Conservation (phyloP, 2,888 invertebrate species). For the Pristionchus exspectatus region DNA sequence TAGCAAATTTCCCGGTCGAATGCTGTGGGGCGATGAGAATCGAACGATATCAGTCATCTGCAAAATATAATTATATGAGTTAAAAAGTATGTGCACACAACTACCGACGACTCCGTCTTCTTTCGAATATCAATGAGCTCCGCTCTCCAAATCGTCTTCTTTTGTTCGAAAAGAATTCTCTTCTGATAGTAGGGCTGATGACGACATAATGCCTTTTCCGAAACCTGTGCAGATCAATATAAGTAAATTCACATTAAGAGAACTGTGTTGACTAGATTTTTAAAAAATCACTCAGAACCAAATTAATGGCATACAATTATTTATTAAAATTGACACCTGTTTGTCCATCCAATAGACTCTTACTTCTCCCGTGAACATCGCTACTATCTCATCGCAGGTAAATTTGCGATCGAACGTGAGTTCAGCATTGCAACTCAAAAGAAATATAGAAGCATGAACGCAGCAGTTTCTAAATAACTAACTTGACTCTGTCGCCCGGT, state of each 20-base stretch:
- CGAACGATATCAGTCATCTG: conserved; percentile 43
- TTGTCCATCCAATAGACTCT: conserved; percentile 39
- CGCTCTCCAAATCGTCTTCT: background rate
- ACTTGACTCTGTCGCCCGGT: conserved; percentile 43
- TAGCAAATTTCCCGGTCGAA: background rate
- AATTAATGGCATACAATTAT: no score
- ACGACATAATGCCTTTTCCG: background rate
- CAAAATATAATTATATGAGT: background rate
- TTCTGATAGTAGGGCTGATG: conserved; percentile 1
- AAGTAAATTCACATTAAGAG: background rate
- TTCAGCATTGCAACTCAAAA: conserved; percentile 16
- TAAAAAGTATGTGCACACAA: background rate
- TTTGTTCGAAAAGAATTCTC: background rate
- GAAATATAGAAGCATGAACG: background rate
- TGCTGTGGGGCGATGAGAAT: conserved; percentile 12
- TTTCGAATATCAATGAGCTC: background rate
- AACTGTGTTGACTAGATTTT: no score
- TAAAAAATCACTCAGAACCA: background rate
- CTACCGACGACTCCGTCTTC: conserved; percentile 25
- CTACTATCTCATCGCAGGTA: conserved; percentile 7
- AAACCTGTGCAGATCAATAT: background rate
- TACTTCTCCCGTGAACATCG: conserved; percentile 13
- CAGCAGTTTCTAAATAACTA: background rate
- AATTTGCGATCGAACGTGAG: conserved; percentile 25
- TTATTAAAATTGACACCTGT: background rate